Evolutionary conservation across 35 echinoderm and acorn worm genomes (phyloP), one percentile per base, ranked within the genome.

Genomic region (Ophioderma brevispina): DNA sequence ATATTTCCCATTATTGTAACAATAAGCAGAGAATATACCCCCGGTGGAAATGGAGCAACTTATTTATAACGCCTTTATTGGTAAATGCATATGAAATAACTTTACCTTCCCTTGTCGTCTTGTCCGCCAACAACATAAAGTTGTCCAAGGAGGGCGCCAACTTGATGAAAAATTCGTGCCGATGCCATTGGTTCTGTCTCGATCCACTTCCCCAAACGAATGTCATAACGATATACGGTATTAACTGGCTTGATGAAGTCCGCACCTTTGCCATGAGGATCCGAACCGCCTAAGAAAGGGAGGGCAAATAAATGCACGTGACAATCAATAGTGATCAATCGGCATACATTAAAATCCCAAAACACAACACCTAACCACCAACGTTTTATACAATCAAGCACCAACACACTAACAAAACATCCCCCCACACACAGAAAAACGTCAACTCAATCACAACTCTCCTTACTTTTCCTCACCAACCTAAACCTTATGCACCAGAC

Each of bases 111-210:
- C 11, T 88, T 43, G 21, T 39, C 21, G 31, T 84, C 86, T 40
- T 93, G 92, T 21, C 92, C 92, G 32, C 92, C 92, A 40, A 93
- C 78, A 33, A 89, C 92, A 63, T 93, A 93, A 13, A 93, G 63
- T 79, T 93, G 92, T 11, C 92, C 92, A 81, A 88, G 88, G 6
- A 93, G 92, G 13, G 86, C 86, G 23, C 80, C 39, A 28, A 84
- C 87, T 30, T 93, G 78, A 52, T 88, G 86, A 59, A 89, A 93
- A 35, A 89, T 46, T 30, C 92, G 78, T 32, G 85, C 64, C 14
- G 55, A 37, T 0, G 76, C 35, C 55, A 93, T 88, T 21, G 87
- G 39, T 0, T 35, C 3, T 3, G 82, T 36, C 11, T 87, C 38
- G 55, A 25, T 76, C 92, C 92, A 93, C 43, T 89, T 84, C 8